Evolutionary conservation across 2,888 invertebrate species (phyloP), one percentile per base, ranked within the genome.

Genomic region (Drosophila sordidula): DNA sequence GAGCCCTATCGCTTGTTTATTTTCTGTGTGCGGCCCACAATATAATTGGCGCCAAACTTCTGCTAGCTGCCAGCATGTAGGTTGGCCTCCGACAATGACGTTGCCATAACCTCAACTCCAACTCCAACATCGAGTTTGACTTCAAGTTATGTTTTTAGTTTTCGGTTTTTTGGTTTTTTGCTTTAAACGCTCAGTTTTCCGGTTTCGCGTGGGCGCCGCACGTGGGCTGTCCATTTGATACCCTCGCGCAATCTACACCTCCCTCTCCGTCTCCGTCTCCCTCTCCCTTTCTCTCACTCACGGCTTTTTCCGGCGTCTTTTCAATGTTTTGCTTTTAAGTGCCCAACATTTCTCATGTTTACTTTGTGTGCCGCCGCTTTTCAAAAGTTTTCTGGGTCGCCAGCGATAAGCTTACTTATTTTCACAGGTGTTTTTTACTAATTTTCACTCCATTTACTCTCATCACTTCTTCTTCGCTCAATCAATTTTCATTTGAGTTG

Each of bases 381-480:
- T 42, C 29, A 26, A 36, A 4, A n/a, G 45, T 50, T 75, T 73
- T 82, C 58, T 78, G 70, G 78, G 76, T 81, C 78, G 51, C 45
- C 59, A 34, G 64, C 71, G 74, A 87, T 83, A 87, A 82, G 71
- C 86, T 58, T 67, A 59, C 68, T 72, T 87, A 81, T 83, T 82
- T 86, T 83, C 71, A 85, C 76, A 83, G 88, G 88, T 83, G 82
- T 55, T 76, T 77, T 77, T 68, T 54, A 76, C 65, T 64, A 75
- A 78, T 73, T 81, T 78, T 77, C 52, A 52, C 51, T 59, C 49
- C 3, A 56, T 67, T 75, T 58, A 42, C 51, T 39, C 29, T 14
- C 22, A n/a, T 9, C 29, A 3, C 29, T 9, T 18, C 25, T 52
- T 29, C 8, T 12, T 4, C 45, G 36, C 9, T 1, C 57, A 59